phyloP scores from a whole-genome alignment of 1,140 invertebrate genomes.

The Drosophila micromelanica region DNA sequence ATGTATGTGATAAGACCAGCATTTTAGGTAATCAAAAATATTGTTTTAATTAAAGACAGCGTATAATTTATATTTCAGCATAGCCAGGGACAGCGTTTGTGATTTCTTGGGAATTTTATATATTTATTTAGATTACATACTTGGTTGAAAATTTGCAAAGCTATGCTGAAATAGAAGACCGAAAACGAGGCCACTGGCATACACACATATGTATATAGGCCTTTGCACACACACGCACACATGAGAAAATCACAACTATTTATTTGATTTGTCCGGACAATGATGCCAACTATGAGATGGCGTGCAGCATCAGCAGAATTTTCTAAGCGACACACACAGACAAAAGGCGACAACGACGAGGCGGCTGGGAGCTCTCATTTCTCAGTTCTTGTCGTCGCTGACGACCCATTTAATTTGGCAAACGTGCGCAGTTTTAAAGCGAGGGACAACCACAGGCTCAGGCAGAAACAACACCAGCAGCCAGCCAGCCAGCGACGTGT shows the following conservation, averaged over 20 bases:
- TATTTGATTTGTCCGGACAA: slow-evolving; percentile 80
- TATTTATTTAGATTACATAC: slow-evolving; percentile 62
- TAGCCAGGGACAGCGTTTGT: background rate
- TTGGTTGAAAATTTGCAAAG: slow-evolving; percentile 63
- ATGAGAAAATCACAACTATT: slow-evolving; percentile 72
- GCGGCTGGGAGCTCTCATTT: slow-evolving; percentile 15
- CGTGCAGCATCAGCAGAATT: slow-evolving; percentile 77
- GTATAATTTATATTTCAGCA: slow-evolving; percentile 7
- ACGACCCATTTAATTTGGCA: slow-evolving; percentile 83
- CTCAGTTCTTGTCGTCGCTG: slow-evolving; percentile 37
- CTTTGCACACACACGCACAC: slow-evolving; percentile 18
- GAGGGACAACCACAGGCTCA: slow-evolving; percentile 32
- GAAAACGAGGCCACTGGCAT: slow-evolving; percentile 49
- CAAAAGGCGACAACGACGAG: slow-evolving; percentile 66
- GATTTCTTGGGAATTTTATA: slow-evolving; percentile 54
- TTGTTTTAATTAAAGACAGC: slow-evolving; percentile 44
- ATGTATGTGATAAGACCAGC: slow-evolving; percentile 2
- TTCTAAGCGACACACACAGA: slow-evolving; percentile 57
- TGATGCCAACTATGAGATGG: slow-evolving; percentile 75
- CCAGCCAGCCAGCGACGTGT: slow-evolving; percentile 64
- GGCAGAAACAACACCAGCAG: slow-evolving; percentile 26
- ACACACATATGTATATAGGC: slow-evolving; percentile 2
- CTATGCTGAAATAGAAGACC: slow-evolving; percentile 68
- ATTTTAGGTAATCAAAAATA: slow-evolving; percentile 15
- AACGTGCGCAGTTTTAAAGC: slow-evolving; percentile 81